Conservation (phyloP, 1,140 invertebrate species). For the Linepithema humile region DNA sequence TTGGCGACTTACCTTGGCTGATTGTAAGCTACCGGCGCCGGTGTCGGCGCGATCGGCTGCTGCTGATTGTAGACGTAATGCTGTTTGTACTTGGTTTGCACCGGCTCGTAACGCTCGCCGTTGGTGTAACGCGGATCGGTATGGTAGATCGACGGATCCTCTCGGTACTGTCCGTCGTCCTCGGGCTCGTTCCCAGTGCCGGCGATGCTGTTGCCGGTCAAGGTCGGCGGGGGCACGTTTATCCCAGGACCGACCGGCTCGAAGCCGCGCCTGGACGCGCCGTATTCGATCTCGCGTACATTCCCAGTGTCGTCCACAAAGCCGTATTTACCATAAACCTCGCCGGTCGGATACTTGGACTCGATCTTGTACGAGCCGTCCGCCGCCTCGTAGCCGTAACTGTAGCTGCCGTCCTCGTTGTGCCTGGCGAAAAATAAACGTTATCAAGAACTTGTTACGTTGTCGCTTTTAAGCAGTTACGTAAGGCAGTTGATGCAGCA, state of each 20-base stretch:
- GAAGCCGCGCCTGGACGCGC: conserved; percentile 90
- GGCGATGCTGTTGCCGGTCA: conserved; percentile 81
- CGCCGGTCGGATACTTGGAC: conserved; percentile 92
- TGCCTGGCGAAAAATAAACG: conserved; percentile 83
- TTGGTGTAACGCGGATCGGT: conserved; percentile 89
- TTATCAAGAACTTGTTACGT: neutral
- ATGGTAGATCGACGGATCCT: conserved; percentile 92
- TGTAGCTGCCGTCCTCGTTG: conserved; percentile 94
- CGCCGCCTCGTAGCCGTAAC: conserved; percentile 94
- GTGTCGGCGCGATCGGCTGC: conserved; percentile 8
- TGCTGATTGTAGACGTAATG: conserved; percentile 33
- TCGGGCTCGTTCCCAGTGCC: conserved; percentile 86
- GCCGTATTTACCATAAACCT: conserved; percentile 93
- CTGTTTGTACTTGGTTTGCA: conserved; percentile 54
- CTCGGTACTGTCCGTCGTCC: conserved; percentile 93
- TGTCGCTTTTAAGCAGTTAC: neutral
- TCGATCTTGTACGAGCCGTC: conserved; percentile 97
- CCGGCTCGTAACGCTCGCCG: conserved; percentile 80
- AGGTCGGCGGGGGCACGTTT: conserved; percentile 91
- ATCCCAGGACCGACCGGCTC: conserved; percentile 91
- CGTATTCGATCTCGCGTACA: conserved; percentile 90
- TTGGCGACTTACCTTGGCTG: conserved; percentile 22
- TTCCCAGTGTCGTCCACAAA: conserved; percentile 92
- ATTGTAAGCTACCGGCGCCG: conserved; percentile 44
- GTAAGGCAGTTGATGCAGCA: conserved; percentile 32